These are phyloP conservation scores for Silurus asotus DNA, from an alignment of 2,113 vertebrate species.

Conservation along the genomic window DNA sequence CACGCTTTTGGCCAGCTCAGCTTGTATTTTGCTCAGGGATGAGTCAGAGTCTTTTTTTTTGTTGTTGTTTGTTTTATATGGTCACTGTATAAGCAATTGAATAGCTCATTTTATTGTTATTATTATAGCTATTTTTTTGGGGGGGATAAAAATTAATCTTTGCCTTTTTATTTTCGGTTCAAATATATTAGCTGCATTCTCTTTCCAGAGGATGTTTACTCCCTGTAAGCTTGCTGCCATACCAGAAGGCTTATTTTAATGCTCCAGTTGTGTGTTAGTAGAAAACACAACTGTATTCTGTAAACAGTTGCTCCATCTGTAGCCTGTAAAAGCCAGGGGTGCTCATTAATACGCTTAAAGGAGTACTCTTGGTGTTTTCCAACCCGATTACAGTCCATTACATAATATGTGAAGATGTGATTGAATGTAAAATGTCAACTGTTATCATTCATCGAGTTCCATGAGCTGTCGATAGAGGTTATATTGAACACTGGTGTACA, in stretches of 20 bases:
- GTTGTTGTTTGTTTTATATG: background rate
- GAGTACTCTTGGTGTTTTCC: background rate
- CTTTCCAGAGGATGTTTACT: too few relatives aligned
- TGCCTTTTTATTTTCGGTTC: background rate
- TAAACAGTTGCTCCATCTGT: background rate
- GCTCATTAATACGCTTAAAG: background rate
- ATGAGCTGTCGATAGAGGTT: background rate
- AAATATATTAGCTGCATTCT: background rate
- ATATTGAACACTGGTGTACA: background rate
- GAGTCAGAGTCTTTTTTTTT: background rate
- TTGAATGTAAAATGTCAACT: background rate
- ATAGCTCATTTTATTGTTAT: background rate
- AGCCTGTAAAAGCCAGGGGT: background rate
- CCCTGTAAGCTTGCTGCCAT: background rate
- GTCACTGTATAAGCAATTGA: background rate
- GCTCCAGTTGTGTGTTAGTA: background rate
- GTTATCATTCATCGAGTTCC: background rate
- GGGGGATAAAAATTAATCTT: background rate
- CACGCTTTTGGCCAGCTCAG: conserved; percentile 16
- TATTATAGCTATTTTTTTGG: background rate
- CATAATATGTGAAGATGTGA: background rate
- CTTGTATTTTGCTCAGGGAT: background rate
- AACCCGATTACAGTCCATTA: background rate
- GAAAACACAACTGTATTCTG: background rate
- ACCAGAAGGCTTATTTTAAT: background rate